These are phyloP conservation scores for Erythrolamprus reginae DNA, from an alignment of 2,113 vertebrate species.

Conservation along the genomic window DNA sequence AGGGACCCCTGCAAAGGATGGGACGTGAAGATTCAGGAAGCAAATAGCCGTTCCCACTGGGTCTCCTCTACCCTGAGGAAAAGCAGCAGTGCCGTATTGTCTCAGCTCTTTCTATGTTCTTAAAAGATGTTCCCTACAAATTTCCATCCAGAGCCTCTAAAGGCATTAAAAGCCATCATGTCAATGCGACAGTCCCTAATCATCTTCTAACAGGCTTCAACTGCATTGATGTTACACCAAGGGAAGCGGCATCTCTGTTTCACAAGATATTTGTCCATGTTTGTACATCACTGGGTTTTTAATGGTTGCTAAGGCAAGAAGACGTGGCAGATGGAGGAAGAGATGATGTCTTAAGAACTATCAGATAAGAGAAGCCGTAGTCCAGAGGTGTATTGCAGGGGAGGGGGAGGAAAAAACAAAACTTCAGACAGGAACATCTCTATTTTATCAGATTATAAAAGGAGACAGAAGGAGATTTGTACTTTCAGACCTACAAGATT, in stretches of 20 bases:
- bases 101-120: background rate
- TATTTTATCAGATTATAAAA: background rate
- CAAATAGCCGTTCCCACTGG: background rate
- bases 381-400: background rate
- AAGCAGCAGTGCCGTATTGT: background rate
- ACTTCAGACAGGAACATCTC: background rate
- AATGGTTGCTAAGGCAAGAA: background rate
- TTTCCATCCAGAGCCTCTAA: background rate
- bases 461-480: background rate
- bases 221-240: background rate
- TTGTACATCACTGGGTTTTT: background rate
- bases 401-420: background rate
- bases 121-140: background rate
- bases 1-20: background rate
- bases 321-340: background rate
- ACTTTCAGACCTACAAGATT: background rate
- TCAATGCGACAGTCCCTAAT: background rate
- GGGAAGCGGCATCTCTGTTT: background rate
- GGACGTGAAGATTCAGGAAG: background rate
- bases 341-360: background rate
- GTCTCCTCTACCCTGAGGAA: background rate
- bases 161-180: background rate
- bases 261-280: background rate
- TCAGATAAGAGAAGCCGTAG: background rate
- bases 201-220: background rate